Conservation (phyloP, 2,797 vertebrate genomes). For the Tangara arthus region DNA sequence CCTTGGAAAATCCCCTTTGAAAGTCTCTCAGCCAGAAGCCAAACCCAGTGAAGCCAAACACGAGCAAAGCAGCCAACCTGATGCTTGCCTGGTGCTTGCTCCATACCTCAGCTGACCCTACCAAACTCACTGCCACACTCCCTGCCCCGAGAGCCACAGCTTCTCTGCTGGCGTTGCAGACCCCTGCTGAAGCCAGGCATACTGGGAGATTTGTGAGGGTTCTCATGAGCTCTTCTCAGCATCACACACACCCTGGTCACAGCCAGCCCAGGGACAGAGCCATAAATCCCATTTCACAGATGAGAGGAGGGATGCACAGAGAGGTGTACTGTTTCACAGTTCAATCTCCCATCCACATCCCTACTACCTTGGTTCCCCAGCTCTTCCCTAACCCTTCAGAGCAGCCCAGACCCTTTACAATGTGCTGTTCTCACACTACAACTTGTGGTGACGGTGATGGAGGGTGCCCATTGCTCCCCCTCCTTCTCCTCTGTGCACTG, state of each 20-base stretch:
- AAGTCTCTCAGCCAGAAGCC: background rate
- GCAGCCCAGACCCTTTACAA: background rate
- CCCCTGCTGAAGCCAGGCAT: background rate
- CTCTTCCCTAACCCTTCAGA: background rate
- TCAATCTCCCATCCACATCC: background rate
- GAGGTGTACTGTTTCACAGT: background rate
- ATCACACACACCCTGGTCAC: background rate
- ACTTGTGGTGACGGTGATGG: accelerated
- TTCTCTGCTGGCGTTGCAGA: background rate
- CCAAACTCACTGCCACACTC: background rate
- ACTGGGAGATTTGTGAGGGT: background rate
- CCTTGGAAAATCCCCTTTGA: background rate
- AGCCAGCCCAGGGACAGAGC: background rate
- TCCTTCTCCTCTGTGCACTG: background rate
- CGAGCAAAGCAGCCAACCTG: accelerated
- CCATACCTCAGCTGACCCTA: accelerated
- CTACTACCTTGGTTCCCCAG: background rate
- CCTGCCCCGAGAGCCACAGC: background rate
- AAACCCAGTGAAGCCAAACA: background rate
- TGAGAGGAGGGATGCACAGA: background rate
- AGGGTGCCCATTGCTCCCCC: background rate
- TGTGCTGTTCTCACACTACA: accelerated
- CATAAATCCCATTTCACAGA: background rate
- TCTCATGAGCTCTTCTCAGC: background rate
- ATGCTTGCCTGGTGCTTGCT: background rate